A percentile compares a stretch with the other conserved stretches of the same genome.
Evolutionary conservation across 1,140 invertebrate genomes (phyloP).

Genomic region (Drosophila orena): DNA sequence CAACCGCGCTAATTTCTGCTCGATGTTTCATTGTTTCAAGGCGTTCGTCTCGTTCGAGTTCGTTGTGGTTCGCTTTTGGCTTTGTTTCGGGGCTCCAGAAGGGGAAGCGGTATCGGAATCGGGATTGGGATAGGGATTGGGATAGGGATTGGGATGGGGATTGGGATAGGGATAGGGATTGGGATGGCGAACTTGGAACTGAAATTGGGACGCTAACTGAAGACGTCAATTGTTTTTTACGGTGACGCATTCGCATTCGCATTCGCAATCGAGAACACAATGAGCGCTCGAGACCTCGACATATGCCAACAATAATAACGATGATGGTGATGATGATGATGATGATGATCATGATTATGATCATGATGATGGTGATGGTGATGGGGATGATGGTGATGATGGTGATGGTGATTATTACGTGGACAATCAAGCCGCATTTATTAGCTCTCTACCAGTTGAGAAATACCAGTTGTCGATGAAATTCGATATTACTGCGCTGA

Average conservation of each 20-base stretch:
- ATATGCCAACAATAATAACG: constrained; percentile 21
- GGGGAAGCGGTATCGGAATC: background rate
- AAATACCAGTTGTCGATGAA: constrained; percentile 41
- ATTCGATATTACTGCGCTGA: constrained; percentile 58
- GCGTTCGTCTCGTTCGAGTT: constrained; percentile 57
- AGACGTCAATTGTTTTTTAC: constrained; percentile 62
- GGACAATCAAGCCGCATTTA: constrained; percentile 71
- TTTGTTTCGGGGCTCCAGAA: constrained; percentile 7
- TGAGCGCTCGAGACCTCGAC: constrained; percentile 1
- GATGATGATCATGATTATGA: no score
- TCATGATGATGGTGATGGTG: no score
- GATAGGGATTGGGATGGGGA: background rate
- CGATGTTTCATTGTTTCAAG: constrained; percentile 82
- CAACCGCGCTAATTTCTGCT: constrained; percentile 82
- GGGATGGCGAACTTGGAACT: background rate
- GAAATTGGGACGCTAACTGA: constrained; percentile 16
- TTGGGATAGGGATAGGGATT: background rate
- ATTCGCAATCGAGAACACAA: constrained; percentile 6
- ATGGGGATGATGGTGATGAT: constrained; percentile 6
- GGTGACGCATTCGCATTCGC: constrained; percentile 55
- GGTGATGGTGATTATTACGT: background rate
- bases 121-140: background rate
- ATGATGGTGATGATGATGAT: constrained; percentile 2
- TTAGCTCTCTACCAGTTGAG: constrained; percentile 71
- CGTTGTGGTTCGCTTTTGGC: constrained; percentile 4